These are phyloP conservation scores for Steromphala cineraria DNA, from an alignment of 2,888 invertebrate species.

Conservation along the genomic window DNA sequence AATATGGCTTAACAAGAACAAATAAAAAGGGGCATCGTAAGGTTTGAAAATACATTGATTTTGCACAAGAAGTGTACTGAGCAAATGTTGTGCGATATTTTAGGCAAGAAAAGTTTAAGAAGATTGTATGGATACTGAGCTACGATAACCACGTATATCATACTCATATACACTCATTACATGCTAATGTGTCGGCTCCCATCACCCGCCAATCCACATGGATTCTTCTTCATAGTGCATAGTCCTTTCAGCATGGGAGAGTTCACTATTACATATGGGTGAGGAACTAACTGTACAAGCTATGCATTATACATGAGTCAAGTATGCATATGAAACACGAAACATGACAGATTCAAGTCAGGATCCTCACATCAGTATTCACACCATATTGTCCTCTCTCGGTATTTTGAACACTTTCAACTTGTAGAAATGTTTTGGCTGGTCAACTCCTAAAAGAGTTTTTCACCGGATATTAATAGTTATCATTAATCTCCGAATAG, in stretches of 20 bases:
- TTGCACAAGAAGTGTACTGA: neutral
- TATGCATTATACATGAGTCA: neutral
- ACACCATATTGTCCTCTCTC: too few species aligned
- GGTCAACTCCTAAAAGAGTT: too few species aligned
- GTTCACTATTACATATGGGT: neutral
- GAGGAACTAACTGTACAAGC: slow-evolving; percentile 9
- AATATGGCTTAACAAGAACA: slow-evolving; percentile 1
- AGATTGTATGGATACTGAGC: neutral
- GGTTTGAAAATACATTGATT: slow-evolving; percentile 2
- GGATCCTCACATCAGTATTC: neutral
- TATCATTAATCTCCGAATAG: too few species aligned
- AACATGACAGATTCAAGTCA: neutral
- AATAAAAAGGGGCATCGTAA: neutral
- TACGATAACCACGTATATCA: neutral
- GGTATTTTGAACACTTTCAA: too few species aligned
- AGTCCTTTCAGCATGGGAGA: slow-evolving; percentile 9
- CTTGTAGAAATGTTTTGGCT: too few species aligned
- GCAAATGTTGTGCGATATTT: slow-evolving; percentile 16
- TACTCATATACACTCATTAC: neutral
- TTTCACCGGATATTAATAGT: too few species aligned
- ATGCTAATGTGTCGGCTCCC: neutral
- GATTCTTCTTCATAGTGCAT: slow-evolving; percentile 14
- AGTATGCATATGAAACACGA: neutral
- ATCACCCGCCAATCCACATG: slow-evolving; percentile 13
- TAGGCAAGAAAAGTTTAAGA: slow-evolving; percentile 13